These are phyloP conservation scores for Synergus gifuensis DNA, from an alignment of 2,888 invertebrate species.

Conservation along the genomic window DNA sequence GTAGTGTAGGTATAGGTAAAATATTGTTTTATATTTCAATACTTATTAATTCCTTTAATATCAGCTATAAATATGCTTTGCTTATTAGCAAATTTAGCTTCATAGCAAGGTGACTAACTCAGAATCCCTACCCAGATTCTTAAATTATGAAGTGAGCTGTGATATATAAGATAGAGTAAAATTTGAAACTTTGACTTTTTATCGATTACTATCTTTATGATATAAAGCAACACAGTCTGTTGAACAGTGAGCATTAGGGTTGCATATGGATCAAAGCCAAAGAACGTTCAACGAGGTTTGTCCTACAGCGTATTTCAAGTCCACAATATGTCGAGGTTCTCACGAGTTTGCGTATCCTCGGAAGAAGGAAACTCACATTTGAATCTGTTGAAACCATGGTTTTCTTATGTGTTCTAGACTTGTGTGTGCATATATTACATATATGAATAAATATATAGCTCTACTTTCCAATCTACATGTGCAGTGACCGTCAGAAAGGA, in stretches of 20 bases:
- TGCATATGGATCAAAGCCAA: slow-evolving; percentile 22
- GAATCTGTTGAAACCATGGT: slow-evolving; percentile 63
- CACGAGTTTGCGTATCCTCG: slow-evolving; percentile 62
- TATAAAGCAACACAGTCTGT: background rate
- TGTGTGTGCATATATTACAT: slow-evolving; percentile 44
- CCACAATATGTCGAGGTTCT: slow-evolving; percentile 61
- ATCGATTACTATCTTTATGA: background rate
- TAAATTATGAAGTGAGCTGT: background rate
- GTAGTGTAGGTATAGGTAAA: no score
- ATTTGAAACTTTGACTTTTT: background rate
- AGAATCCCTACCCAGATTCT: background rate
- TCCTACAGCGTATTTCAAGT: slow-evolving; percentile 43
- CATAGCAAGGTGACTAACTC: no score
- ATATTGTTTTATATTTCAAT: no score
- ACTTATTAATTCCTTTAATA: no score
- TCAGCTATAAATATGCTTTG: no score
- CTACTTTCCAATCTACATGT: slow-evolving; percentile 42
- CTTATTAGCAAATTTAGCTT: no score
- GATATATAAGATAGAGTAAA: background rate
- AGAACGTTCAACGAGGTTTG: slow-evolving; percentile 41
- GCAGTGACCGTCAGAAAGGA: slow-evolving; percentile 46
- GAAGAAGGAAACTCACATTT: slow-evolving; percentile 61
- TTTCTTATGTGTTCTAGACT: slow-evolving; percentile 55
- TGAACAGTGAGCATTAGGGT: slow-evolving; percentile 5
- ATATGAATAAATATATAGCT: background rate